Evolutionary conservation across 2,888 invertebrate genomes (phyloP).

Genomic region (Lissocephala sabroskyi): DNA sequence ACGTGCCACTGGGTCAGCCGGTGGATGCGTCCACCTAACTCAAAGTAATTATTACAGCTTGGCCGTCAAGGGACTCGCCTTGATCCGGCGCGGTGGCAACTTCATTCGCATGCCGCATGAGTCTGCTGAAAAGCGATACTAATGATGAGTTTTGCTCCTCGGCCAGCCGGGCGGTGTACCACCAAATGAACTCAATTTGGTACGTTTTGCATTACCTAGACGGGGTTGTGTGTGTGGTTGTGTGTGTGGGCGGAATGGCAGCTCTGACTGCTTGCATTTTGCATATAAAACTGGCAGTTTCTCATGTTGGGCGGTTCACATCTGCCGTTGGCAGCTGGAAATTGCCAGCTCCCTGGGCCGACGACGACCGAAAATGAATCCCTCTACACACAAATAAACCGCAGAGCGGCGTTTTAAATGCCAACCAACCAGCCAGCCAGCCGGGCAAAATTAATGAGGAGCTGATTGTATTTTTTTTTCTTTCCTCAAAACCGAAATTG

Average conservation of each 20-base stretch:
- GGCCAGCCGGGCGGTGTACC: too few species aligned
- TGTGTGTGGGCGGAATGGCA: slow-evolving; percentile 1
- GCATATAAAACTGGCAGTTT: too few species aligned
- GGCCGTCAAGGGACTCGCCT: too few species aligned
- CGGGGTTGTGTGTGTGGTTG: not conserved
- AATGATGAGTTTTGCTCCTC: slow-evolving; percentile 65
- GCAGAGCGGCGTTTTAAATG: too few species aligned
- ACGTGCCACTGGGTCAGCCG: too few species aligned
- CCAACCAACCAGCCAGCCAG: not conserved
- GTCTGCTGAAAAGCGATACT: slow-evolving; percentile 66
- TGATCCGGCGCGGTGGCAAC: slow-evolving; percentile 8
- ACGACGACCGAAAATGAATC: too few species aligned
- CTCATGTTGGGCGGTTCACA: too few species aligned
- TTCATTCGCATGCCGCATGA: slow-evolving; percentile 48
- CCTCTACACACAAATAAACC: not conserved
- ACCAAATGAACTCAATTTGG: slow-evolving; percentile 66
- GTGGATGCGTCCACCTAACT: slow-evolving; percentile 36
- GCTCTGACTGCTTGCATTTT: not conserved
- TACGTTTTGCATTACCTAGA: slow-evolving; percentile 48
- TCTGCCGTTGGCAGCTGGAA: slow-evolving; percentile 48
- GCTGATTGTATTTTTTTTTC: too few species aligned
- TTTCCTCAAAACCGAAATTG: too few species aligned
- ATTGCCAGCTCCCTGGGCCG: too few species aligned
- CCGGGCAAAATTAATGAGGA: too few species aligned
- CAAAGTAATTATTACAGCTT: slow-evolving; percentile 60